Evolutionary conservation across 2,888 invertebrate genomes (phyloP).

Genomic region (Dicyrtoma fusca): DNA sequence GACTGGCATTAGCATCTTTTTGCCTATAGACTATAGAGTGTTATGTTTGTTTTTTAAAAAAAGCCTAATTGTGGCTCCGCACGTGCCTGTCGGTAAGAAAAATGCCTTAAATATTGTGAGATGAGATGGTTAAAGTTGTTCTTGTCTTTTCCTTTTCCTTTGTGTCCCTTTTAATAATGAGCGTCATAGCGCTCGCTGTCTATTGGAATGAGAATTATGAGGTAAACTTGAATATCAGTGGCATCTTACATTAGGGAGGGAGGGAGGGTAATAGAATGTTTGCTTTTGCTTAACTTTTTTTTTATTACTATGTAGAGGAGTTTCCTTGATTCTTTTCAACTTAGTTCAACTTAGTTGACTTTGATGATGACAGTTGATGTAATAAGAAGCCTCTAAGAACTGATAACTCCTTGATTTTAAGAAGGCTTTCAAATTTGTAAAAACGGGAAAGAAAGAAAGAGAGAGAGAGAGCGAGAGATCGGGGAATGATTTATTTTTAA

Average conservation of each 20-base stretch:
- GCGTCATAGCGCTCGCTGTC: neutral
- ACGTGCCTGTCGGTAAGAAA: neutral
- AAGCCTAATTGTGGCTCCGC: no score
- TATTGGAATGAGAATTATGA: no score
- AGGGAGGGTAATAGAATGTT: no score
- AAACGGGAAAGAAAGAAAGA: constrained; percentile 16
- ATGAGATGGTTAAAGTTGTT: neutral
- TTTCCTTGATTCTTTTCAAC: neutral
- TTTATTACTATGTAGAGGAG: no score
- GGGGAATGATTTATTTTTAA: no score
- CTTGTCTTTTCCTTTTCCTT: neutral
- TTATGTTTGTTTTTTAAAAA: no score
- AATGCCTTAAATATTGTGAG: neutral
- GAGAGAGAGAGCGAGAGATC: constrained; percentile 1
- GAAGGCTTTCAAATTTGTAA: neutral
- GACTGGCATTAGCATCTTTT: no score
- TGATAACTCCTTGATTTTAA: constrained; percentile 1
- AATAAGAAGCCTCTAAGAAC: constrained; percentile 1
- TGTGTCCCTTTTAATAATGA: neutral
- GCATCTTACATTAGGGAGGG: no score
- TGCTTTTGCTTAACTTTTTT: no score
- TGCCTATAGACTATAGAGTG: no score
- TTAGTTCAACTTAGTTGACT: constrained; percentile 3
- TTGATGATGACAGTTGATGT: constrained; percentile 22
- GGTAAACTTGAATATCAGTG: no score